Percentiles rank a stretch among this genome's conserved stretches.
Conservation (phyloP, 2,888 invertebrate species). For the Salticus scenicus region DNA sequence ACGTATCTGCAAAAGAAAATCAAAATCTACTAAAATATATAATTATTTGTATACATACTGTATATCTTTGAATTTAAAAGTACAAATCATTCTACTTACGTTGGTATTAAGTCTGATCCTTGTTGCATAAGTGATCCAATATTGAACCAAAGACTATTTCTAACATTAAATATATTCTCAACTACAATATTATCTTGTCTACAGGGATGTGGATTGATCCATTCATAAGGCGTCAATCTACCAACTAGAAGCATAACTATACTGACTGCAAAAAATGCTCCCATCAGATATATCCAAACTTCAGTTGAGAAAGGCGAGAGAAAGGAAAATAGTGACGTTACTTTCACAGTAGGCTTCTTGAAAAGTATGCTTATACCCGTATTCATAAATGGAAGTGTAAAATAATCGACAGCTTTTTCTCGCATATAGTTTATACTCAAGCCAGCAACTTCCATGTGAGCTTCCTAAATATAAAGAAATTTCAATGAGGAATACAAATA, state of each 20-base stretch:
- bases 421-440: slow-evolving; percentile 79
- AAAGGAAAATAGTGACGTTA: slow-evolving; percentile 96
- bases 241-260: slow-evolving; percentile 82
- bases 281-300: slow-evolving; percentile 98
- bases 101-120: slow-evolving; percentile 95
- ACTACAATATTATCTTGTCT: slow-evolving; percentile 88
- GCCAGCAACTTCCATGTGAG: slow-evolving; percentile 79
- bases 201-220: slow-evolving; percentile 91
- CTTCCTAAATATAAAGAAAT: slow-evolving; percentile 74
- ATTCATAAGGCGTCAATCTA: slow-evolving; percentile 88
- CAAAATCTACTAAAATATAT: too few species aligned
- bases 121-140: slow-evolving; percentile 96
- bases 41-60: too few species aligned
- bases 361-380: slow-evolving; percentile 93
- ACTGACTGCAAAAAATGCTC: slow-evolving; percentile 94
- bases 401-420: slow-evolving; percentile 79
- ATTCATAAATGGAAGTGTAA: slow-evolving; percentile 79
- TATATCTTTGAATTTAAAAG: too few species aligned
- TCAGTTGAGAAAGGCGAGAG: slow-evolving; percentile 93
- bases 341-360: slow-evolving; percentile 92
- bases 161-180: slow-evolving; percentile 88
- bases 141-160: too few species aligned
- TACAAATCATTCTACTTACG: too few species aligned
- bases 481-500: too few species aligned
- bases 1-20: too few species aligned